Evolutionary conservation across 2,113 vertebrate species (phyloP).

Genomic region (Ailuropoda melanoleuca): DNA sequence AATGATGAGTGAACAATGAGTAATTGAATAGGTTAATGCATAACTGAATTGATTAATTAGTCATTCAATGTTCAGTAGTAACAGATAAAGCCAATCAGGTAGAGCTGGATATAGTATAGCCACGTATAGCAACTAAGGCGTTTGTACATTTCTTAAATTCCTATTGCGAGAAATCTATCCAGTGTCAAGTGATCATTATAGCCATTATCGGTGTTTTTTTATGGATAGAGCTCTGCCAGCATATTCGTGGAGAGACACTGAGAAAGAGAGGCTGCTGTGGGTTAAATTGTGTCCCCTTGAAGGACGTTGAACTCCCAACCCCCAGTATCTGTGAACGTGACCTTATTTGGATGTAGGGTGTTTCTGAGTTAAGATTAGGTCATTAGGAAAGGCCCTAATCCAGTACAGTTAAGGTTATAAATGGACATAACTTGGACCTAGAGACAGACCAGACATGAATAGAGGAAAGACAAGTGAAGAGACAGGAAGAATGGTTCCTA

Average conservation of each 20-base stretch:
- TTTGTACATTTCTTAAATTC: constrained; percentile 11
- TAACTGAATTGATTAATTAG: constrained; percentile 13
- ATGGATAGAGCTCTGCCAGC: background rate
- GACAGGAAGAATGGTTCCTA: background rate
- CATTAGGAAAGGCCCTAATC: background rate
- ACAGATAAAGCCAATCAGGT: background rate
- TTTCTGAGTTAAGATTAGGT: background rate
- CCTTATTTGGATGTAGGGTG: background rate
- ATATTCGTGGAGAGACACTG: background rate
- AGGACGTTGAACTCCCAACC: background rate
- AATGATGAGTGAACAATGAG: background rate
- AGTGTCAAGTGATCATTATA: background rate
- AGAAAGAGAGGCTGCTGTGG: background rate
- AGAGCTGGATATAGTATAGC: background rate
- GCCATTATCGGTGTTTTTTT: background rate
- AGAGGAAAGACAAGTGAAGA: background rate
- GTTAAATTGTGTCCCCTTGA: background rate
- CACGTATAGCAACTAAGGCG: background rate
- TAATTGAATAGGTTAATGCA: constrained; percentile 1
- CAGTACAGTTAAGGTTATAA: background rate
- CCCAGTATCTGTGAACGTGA: background rate
- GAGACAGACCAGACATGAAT: background rate
- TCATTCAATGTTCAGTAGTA: background rate
- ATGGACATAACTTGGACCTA: background rate
- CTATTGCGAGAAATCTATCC: background rate